A percentile compares a stretch with the other conserved stretches of the same genome.
These are phyloP conservation scores for Sphaeridia pumilis DNA, from an alignment of 2,888 invertebrate genomes.

Conservation along the genomic window DNA sequence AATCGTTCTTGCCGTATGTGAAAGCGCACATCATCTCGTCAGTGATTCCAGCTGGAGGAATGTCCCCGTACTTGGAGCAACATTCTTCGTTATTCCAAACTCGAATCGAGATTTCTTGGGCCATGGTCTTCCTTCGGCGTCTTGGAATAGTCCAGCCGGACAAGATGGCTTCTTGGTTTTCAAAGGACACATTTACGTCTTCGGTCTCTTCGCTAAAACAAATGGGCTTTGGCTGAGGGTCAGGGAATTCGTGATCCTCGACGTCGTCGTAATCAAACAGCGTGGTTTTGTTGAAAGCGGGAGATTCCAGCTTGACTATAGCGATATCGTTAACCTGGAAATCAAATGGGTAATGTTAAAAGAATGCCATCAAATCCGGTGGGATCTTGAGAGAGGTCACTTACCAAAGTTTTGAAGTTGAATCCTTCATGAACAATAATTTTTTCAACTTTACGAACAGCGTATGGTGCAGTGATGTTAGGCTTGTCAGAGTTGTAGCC, in stretches of 20 bases:
- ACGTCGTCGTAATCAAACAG: conserved; percentile 14
- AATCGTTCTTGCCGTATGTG: conserved; percentile 13
- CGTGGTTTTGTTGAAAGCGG: conserved; percentile 14
- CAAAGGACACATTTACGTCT: conserved; percentile 6
- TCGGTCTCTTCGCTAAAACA: conserved; percentile 11
- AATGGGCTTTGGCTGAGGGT: conserved; percentile 13
- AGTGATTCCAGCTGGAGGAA: conserved; percentile 17
- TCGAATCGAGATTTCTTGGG: conserved; percentile 11
- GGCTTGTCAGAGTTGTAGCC: conserved; percentile 9
- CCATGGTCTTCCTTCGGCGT: conserved; percentile 4
- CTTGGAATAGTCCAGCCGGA: conserved; percentile 13
- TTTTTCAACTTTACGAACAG: conserved; percentile 1
- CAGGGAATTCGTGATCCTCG: conserved; percentile 3
- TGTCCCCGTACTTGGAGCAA: conserved; percentile 14
- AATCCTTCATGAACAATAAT: conserved; percentile 14
- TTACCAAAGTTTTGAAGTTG: conserved; percentile 13
- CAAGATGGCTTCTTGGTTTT: conserved; percentile 11
- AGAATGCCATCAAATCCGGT: background rate
- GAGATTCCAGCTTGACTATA: conserved; percentile 13
- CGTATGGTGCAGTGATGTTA: conserved; percentile 13
- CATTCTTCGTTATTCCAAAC: conserved; percentile 19
- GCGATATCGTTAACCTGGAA: conserved; percentile 17
- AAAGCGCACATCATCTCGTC: conserved; percentile 16
- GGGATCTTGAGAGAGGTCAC: background rate
- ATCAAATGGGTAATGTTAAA: background rate